Percentiles rank a stretch among this genome's conserved stretches.
Conservation (phyloP, 2,888 invertebrate species). For the Scaptomyza tumidula region DNA sequence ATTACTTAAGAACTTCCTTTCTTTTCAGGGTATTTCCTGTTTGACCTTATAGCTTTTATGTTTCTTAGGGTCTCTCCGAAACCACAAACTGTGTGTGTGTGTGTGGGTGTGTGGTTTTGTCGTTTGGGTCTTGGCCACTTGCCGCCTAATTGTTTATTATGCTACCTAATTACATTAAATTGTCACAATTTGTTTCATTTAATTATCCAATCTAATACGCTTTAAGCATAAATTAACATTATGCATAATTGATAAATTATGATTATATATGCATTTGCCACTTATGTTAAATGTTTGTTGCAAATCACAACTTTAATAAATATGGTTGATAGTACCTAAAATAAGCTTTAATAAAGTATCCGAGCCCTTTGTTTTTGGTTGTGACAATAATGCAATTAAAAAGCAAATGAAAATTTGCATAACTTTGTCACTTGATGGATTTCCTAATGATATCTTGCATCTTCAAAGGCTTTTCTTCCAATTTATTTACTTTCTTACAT, state of each 20-base stretch:
- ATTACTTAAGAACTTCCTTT: no score
- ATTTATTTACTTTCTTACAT: not conserved
- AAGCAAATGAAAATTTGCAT: not conserved
- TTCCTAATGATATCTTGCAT: no score
- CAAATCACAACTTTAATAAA: not conserved
- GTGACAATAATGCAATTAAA: not conserved
- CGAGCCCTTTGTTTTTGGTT: not conserved
- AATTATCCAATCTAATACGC: constrained; percentile 37
- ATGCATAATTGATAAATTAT: constrained; percentile 43
- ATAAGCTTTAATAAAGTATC: no score
- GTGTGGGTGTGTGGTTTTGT: not conserved
- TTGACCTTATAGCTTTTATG: not conserved
- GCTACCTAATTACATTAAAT: constrained; percentile 57
- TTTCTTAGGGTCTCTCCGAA: not conserved
- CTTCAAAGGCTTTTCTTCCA: no score
- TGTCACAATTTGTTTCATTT: constrained; percentile 37
- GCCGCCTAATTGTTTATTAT: constrained; percentile 72
- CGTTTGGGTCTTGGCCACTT: constrained; percentile 27
- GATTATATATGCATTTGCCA: constrained; percentile 1
- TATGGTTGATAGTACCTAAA: not conserved
- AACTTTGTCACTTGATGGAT: not conserved
- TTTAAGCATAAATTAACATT: constrained; percentile 27
- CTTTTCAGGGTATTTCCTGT: not conserved
- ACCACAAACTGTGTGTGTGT: not conserved
- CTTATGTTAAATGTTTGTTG: not conserved